Conservation (phyloP, 2,888 invertebrate genomes). For the Stenurella melanura region DNA sequence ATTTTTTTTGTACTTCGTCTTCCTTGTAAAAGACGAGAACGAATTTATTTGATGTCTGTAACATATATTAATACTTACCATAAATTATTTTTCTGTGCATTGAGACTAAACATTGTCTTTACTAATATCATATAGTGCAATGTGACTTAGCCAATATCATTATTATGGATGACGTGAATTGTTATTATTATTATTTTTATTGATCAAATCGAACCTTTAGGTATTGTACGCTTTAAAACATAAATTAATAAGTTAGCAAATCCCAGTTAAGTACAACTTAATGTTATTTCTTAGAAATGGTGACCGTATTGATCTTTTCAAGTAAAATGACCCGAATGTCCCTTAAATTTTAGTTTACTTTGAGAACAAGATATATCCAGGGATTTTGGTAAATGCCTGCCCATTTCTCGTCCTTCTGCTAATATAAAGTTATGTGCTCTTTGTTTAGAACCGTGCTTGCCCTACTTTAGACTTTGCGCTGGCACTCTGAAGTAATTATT, state of each 20-base stretch:
- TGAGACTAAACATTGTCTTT: no score
- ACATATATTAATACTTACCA: no score
- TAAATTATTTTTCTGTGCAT: no score
- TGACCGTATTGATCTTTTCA: not conserved
- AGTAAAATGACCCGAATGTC: not conserved
- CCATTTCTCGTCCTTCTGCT: conserved; percentile 21
- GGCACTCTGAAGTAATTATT: conserved; percentile 21
- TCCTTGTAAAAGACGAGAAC: no score
- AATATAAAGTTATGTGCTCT: conserved; percentile 25
- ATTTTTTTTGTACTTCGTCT: no score
- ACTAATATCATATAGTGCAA: no score
- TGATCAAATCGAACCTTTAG: no score
- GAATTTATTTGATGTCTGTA: no score
- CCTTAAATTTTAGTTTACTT: conserved; percentile 11
- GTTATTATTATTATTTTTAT: no score
- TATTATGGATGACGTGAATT: no score
- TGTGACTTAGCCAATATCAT: no score
- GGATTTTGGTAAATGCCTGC: conserved; percentile 19
- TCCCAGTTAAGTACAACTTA: not conserved
- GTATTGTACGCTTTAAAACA: not conserved
- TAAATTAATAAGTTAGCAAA: not conserved
- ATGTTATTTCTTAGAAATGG: not conserved
- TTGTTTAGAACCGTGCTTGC: conserved; percentile 10
- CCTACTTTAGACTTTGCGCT: conserved; percentile 28
- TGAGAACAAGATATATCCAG: conserved; percentile 8